Base-by-base conservation (phyloP, 2,888 invertebrate genomes). In the Himalopsyche japonica region DNA sequence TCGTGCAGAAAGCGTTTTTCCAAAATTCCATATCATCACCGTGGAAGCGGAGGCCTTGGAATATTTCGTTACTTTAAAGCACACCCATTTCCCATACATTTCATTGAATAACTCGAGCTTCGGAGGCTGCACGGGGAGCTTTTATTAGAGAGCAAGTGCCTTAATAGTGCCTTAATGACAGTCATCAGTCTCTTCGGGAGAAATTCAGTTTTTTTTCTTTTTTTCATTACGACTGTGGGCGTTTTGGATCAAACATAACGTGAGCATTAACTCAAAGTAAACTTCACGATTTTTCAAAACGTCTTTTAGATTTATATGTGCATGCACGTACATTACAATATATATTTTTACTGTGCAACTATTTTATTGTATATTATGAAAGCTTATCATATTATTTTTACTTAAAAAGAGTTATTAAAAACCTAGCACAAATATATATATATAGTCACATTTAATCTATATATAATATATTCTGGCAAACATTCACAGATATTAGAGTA, bases 101-200 rank as follows among this genome's bases (percentile, higher is more conserved):
- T 49, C 49, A 37, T 34, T 37, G 48, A 57, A 80, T 47, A 30
- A 20, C 32, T 30, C 34, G 82, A 77, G 30, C 43, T 32, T 76
- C 77, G 49, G 48, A 80, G 76, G 86, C 82, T 81, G 82, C 84
- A 82, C 77, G 57, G 86, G 76, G 78, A 80, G 82, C 84, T 86
- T 80, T 86, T 86, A 84, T 84, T 86, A 84, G 80, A 84, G 84
- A 47, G 47, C 80, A 37, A 81, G 82, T 34, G 80, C 79, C 84
- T 82, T 86, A 84, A 86, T 86, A 80, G 84, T 48, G 82, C 70
- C 78, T 86, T 86, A 84, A 86, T 86, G 84, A 84, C 84, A 81
- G 86, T 86, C 85, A 85, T 85, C 85, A 82, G 43, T 84, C 82
- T 80, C 34, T 43, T 47, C 81, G 20, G 81, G 77, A 77, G 85